Evolutionary conservation across 64 coral and sea anemone species (phyloP).

Genomic region (Pocillopora damicornis): DNA sequence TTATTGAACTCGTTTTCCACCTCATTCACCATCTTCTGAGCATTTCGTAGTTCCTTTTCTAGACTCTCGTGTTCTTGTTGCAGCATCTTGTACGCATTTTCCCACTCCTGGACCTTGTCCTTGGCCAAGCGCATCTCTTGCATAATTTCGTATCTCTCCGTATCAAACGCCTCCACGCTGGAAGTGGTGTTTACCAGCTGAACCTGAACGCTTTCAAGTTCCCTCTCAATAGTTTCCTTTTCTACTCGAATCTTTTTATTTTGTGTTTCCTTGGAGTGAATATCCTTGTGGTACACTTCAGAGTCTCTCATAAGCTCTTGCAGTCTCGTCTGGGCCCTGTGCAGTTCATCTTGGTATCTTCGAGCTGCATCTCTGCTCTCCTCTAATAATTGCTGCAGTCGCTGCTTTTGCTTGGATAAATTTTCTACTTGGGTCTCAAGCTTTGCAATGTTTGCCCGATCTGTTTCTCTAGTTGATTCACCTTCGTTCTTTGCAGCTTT

Average conservation of each 20-base stretch:
- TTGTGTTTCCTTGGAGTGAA: constrained; percentile 54
- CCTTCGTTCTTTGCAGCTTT: constrained; percentile 50
- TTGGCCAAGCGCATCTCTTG: constrained; percentile 59
- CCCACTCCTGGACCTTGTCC: constrained; percentile 59
- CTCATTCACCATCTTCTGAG: constrained; percentile 47
- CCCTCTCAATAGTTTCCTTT: constrained; percentile 57
- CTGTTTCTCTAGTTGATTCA: constrained; percentile 42
- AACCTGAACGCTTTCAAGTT: constrained; percentile 57
- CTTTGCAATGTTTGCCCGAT: constrained; percentile 70
- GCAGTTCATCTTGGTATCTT: constrained; percentile 48
- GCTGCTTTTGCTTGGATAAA: constrained; percentile 54
- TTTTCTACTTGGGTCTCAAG: constrained; percentile 84
- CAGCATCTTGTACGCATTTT: constrained; percentile 62
- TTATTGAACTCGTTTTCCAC: constrained; percentile 62
- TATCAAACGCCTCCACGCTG: constrained; percentile 47
- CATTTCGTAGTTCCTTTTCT: constrained; percentile 50
- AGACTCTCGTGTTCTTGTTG: constrained; percentile 75
- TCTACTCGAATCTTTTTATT: constrained; percentile 67
- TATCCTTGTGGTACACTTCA: constrained; percentile 34
- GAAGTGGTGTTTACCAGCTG: constrained; percentile 45
- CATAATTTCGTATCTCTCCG: constrained; percentile 54
- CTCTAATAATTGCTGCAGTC: constrained; percentile 55
- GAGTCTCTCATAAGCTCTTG: constrained; percentile 51
- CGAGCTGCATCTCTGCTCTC: constrained; percentile 41
- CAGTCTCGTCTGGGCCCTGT: constrained; percentile 40